Percentiles rank a stretch among this genome's conserved stretches.
Conservation (phyloP, 2,113 vertebrate genomes). For the Thamnaconus septentrionalis region DNA sequence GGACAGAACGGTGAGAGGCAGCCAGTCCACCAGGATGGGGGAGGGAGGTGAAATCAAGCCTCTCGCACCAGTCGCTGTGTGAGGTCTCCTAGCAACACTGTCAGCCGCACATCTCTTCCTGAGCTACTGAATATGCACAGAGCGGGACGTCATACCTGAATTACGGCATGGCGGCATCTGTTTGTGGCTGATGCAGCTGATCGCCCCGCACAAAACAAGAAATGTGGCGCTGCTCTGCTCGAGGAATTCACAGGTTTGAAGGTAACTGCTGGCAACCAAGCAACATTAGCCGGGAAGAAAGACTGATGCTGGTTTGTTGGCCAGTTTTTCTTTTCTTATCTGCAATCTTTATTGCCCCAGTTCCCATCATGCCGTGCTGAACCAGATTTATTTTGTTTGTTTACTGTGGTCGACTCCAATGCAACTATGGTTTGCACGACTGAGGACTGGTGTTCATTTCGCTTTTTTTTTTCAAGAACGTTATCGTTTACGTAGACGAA, state of each 20-base stretch:
- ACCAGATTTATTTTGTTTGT: no score
- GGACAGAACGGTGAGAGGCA: conserved; percentile 55
- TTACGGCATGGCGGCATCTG: conserved; percentile 26
- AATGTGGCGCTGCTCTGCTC: neutral
- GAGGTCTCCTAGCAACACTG: conserved; percentile 84
- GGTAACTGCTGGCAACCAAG: no score
- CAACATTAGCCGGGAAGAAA: no score
- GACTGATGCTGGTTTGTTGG: no score
- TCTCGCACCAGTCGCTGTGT: conserved; percentile 77
- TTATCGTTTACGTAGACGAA: no score
- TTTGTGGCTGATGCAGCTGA: conserved; percentile 3
- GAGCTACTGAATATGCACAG: conserved; percentile 68
- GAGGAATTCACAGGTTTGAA: neutral
- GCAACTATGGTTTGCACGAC: no score
- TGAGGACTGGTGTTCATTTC: no score
- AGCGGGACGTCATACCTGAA: conserved; percentile 57
- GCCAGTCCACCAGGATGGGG: conserved; percentile 67
- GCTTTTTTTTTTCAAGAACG: no score
- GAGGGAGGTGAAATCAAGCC: conserved; percentile 74
- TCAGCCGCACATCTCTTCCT: conserved; percentile 70
- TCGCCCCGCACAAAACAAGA: neutral
- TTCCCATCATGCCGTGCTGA: no score
- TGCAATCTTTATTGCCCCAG: no score
- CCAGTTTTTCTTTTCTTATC: no score
- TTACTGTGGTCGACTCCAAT: no score